These are phyloP conservation scores for Pseudopipra pipra DNA, from an alignment of 2,113 vertebrate genomes.

Conservation along the genomic window DNA sequence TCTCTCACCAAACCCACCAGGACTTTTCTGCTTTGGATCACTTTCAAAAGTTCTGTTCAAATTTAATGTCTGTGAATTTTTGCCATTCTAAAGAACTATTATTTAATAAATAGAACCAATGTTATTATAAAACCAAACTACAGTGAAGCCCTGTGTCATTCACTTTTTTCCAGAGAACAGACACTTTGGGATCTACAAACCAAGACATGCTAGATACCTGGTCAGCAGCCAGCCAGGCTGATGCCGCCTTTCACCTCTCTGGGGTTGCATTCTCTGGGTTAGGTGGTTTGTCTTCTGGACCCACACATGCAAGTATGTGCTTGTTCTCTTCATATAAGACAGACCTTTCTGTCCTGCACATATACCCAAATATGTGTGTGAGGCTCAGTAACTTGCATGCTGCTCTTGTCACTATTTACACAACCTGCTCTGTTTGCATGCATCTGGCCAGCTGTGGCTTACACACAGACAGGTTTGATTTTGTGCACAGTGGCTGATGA, in stretches of 20 bases:
- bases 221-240: neutral
- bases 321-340: neutral
- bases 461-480: neutral
- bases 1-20: neutral
- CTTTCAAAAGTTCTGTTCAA: neutral
- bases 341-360: neutral
- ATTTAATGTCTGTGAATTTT: neutral
- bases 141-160: neutral
- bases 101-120: neutral
- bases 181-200: neutral
- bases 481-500: neutral
- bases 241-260: neutral
- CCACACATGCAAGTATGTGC: neutral
- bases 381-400: neutral
- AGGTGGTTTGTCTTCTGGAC: neutral
- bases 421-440: neutral
- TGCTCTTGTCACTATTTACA: neutral
- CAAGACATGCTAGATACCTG: neutral
- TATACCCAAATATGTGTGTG: accelerated
- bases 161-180: neutral
- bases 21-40: neutral
- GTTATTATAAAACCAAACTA: neutral
- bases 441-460: neutral
- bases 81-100: neutral
- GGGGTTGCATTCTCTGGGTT: neutral